Evolutionary conservation across 2,888 invertebrate genomes (phyloP).

Genomic region (Lepidochrysops patricia): DNA sequence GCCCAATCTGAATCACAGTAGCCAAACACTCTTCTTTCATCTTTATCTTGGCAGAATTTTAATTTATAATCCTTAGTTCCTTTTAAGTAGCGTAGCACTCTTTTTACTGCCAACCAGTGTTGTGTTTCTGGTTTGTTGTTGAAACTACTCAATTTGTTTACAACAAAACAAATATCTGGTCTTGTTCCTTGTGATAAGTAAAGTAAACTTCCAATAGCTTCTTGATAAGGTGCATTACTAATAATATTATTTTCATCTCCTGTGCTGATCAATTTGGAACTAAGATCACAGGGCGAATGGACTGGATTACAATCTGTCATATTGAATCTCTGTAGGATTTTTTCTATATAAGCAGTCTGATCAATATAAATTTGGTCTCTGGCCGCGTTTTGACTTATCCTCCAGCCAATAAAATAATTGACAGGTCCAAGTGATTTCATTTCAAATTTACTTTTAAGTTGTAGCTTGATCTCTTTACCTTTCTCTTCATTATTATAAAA

Average conservation of each 20-base stretch:
- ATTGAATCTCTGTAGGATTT: neutral
- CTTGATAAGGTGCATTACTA: too few species aligned
- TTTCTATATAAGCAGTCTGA: slow-evolving; percentile 11
- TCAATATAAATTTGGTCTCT: neutral
- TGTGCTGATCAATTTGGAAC: too few species aligned
- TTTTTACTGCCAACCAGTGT: slow-evolving; percentile 25
- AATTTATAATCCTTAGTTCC: slow-evolving; percentile 22
- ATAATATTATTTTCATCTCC: too few species aligned
- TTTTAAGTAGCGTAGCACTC: slow-evolving; percentile 26
- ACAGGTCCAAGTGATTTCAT: slow-evolving; percentile 7
- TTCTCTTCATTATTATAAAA: slow-evolving; percentile 1
- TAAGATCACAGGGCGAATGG: too few species aligned
- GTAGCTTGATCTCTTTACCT: slow-evolving; percentile 8
- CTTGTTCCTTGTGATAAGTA: too few species aligned
- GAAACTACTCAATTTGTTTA: slow-evolving; percentile 27
- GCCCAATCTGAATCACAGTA: slow-evolving; percentile 32
- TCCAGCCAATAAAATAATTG: slow-evolving; percentile 9
- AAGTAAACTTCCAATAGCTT: too few species aligned
- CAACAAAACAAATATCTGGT: too few species aligned
- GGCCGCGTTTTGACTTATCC: neutral
- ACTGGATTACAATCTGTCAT: slow-evolving; percentile 17
- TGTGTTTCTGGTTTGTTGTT: slow-evolving; percentile 22
- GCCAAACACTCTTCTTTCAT: slow-evolving; percentile 14
- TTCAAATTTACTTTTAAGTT: slow-evolving; percentile 10
- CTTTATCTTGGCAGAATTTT: slow-evolving; percentile 10